Base-by-base conservation (phyloP, 2,888 invertebrate species). In the Ennomos quercinarius region DNA sequence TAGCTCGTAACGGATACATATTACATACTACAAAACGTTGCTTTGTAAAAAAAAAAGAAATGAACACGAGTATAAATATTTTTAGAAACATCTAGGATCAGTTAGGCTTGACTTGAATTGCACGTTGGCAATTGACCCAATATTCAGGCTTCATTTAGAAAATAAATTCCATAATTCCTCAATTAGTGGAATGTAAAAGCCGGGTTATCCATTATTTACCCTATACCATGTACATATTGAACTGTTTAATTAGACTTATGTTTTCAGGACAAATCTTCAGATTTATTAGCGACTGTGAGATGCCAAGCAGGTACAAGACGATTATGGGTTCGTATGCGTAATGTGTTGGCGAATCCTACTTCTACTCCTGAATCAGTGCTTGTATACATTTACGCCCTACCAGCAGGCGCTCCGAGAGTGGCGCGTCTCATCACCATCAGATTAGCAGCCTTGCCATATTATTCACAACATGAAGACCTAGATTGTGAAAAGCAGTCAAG, bases 271-370 rank as follows among this genome's bases (percentile, higher is more conserved):
- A 65, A 66, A 5, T 67, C 66, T 44, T 49, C 74, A 11, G 89
- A 90, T 62, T 73, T 89, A 27, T 71, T 98, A 64, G 98, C 97
- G 9, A 98, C 98, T 1, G 98, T 98, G 78, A 94, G 98, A 62
- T 99, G 99, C 82, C 98, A 99, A 92, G 96, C 98, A 41, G 98
- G 98, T 72, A 98, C 98, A 0, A 97, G 97, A 67, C 93, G 98
- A 45, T 91, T 99, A 60, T 98, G 98, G 92, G 93, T 99, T 65
- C 95, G 96, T 83, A 94, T 99, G 68, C 94, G 96, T 52, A 96
- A 96, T 1, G 94, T 95, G n/a, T 39, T 46, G 8, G 63, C 66
- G 43, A 52, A 57, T 44, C 50, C 61, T 10, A 47, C 61, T 1
- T 64, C 68, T 67, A 83, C 68, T 51, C 83, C 66, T 68, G 87